Evolutionary conservation across 2,888 invertebrate species (phyloP), one percentile per base, ranked within the genome.

Genomic region (Calameuta filiformis): DNA sequence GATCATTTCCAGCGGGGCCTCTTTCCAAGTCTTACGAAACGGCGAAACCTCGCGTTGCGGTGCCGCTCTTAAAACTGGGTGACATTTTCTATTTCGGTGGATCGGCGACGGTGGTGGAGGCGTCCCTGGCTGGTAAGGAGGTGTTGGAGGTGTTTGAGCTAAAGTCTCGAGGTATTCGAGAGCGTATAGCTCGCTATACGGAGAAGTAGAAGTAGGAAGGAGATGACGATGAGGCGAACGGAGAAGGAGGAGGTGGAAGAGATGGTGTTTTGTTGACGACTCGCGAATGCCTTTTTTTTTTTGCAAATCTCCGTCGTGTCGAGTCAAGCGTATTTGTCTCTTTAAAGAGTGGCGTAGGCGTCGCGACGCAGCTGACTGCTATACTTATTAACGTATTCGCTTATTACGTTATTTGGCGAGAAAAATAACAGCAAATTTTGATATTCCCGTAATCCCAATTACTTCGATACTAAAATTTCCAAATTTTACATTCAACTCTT

Each of bases 61-160:
- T 69, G 23, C 33, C 35, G 35, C 75, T 75, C 73, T 78, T 71
- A 77, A 79, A 84, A 82, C 80, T 84, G 81, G 81, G 83, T 82
- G 84, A 84, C 84, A 84, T 81, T 80, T 81, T 82, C 83, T 84
- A 84, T 84, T 84, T 84, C 79, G 76, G 84, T 82, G 30, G 78
- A 77, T 73, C 73, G 77, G 73, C 40, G 40, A 56, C 40, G 15
- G 40, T 56, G 23, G 40, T 1, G 40, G 40, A 56, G 40, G 40
- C 40, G 40, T 56, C 40, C 40, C 40, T 56, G 40, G 40, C 40
- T 56, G 40, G 40, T 56, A 56, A 56, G 40, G 40, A 56, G 40
- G 40, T 56, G 40, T 56, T 23, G 40, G 40, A 56, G 40, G 40
- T 56, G 40, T 56, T 56, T 6, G 15, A 56, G 40, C 40, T 56